phyloP scores from a whole-genome alignment of 1,140 invertebrate species.

The Bombyx mori region ASM3026992v2 NC_085121.1:14401001-14401500 shows the following conservation, averaged over 20 bases:
- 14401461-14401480: conserved; percentile 83
- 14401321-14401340: conserved; percentile 41
- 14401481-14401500: conserved; percentile 77
- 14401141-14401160: conserved; percentile 39
- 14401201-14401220: conserved; percentile 49
- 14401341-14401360: conserved; percentile 77
- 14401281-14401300: conserved; percentile 33
- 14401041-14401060: conserved; percentile 80
- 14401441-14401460: conserved; percentile 83
- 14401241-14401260: conserved; percentile 1
- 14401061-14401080: conserved; percentile 77
- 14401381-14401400: conserved; percentile 91
- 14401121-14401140: conserved; percentile 73
- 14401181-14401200: conserved; percentile 43
- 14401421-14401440: conserved; percentile 74
- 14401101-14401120: conserved; percentile 83
- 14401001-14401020: conserved; percentile 76
- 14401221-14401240: conserved; percentile 20
- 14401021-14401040: conserved; percentile 87
- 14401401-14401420: conserved; percentile 78
- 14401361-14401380: conserved; percentile 78
- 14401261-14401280: conserved; percentile 27
- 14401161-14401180: conserved; percentile 50
- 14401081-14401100: conserved; percentile 81
- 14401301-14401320: conserved; percentile 18